Percentiles rank a stretch among this genome's conserved stretches.
Conservation (phyloP, 2,113 vertebrate species). For the Chlamydotis undulata region DNA sequence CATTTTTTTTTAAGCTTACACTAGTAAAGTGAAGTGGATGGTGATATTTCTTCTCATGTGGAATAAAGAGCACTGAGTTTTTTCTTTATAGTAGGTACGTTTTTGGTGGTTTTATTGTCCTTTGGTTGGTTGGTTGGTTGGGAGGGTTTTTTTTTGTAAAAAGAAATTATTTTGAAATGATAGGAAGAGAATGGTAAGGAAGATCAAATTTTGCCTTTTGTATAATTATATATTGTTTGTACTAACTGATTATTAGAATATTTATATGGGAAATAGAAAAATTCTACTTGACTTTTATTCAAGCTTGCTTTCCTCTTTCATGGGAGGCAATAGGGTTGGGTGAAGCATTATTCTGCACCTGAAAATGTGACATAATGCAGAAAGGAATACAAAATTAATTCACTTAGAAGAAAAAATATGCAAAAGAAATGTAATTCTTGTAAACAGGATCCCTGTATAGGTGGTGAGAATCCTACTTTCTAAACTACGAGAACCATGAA, state of each 20-base stretch:
- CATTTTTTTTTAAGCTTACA: not conserved
- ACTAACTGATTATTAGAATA: not conserved
- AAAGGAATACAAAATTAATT: not conserved
- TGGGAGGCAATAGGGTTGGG: not conserved
- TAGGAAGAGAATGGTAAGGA: not conserved
- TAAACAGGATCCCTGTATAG: not conserved
- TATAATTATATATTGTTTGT: not conserved
- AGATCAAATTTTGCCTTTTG: not conserved
- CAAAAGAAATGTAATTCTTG: not conserved
- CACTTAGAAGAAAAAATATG: not conserved
- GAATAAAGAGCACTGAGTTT: not conserved
- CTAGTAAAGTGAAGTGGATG: not conserved
- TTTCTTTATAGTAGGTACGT: not conserved
- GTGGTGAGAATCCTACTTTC: not conserved
- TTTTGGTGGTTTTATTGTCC: not conserved
- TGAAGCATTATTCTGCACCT: not conserved
- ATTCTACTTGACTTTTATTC: not conserved
- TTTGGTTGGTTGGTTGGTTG: no score
- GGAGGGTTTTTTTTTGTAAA: not conserved
- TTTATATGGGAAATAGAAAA: not conserved
- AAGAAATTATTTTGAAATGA: not conserved
- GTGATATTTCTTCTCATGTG: not conserved
- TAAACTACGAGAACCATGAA: not conserved
- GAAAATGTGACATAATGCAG: not conserved
- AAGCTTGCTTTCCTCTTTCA: not conserved